phyloP scores from a whole-genome alignment of 2,888 invertebrate genomes.

The Sphecodes monilicornis region DNA sequence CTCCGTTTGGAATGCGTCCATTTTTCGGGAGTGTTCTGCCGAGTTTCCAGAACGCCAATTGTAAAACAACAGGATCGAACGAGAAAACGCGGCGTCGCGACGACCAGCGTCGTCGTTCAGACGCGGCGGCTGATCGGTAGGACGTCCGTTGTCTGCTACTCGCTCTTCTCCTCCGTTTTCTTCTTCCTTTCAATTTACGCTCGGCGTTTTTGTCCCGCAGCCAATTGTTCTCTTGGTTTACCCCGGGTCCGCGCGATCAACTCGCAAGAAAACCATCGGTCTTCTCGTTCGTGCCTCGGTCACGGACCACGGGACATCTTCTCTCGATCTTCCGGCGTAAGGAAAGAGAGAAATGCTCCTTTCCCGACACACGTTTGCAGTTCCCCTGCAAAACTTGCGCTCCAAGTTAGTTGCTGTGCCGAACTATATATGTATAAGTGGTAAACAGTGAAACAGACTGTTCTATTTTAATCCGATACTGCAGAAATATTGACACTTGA shows the following conservation, averaged over 20 bases:
- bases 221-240: slow-evolving; percentile 31
- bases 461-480: not conserved
- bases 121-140: slow-evolving; percentile 43
- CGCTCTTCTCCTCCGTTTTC: slow-evolving; percentile 8
- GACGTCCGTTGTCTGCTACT: slow-evolving; percentile 36
- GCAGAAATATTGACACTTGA: not conserved
- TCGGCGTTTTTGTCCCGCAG: slow-evolving; percentile 22
- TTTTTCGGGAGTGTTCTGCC: slow-evolving; percentile 48
- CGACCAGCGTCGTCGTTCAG: slow-evolving; percentile 30
- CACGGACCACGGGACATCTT: not conserved
- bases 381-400: not conserved
- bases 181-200: slow-evolving; percentile 52
- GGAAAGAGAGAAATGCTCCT: not conserved
- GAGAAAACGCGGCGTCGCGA: slow-evolving; percentile 16
- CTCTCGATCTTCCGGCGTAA: not conserved
- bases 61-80: slow-evolving; percentile 55
- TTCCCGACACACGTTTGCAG: not conserved
- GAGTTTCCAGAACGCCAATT: slow-evolving; percentile 32
- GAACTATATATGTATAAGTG: not conserved
- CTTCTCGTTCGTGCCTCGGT: slow-evolving; percentile 1
- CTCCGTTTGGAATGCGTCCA: slow-evolving; percentile 59
- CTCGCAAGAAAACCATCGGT: slow-evolving; percentile 11
- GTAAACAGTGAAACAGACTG: not conserved
- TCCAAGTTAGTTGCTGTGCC: not conserved
- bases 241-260: not conserved